Base-by-base conservation (phyloP, 2,797 vertebrate species). In the Huso huso region DNA sequence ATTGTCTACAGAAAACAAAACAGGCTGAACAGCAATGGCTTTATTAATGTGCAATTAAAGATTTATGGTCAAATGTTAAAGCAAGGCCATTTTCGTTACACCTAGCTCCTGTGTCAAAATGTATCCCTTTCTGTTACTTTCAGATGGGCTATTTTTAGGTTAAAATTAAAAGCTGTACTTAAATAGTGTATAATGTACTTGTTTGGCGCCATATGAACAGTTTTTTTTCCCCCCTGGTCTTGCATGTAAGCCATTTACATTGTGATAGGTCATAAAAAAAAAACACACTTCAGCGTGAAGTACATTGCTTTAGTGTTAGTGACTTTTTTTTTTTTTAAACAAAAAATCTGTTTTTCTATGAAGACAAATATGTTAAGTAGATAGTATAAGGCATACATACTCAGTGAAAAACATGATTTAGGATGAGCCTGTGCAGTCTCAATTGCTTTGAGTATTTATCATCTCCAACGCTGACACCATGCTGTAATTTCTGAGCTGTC, bases 391-490 rank as follows among this genome's bases (percentile, higher is more conserved):
- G 48, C 37, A 9, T 48, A 11, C n/a, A 57, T 12, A 13, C 7
- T 1, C 4, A 6, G 13, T 7, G 50, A 55, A 48, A 57, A 11
- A 52, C 12, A 51, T 64, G 69, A 55, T 65, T 64, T 67, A 49
- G 23, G 49, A 64, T 15, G 51, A 62, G 65, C 51, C 51, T 37
- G 13, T 13, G 12, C 11, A 61, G 51, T 55, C 23, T 1, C n/a
- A 53, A 49, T 62, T 48, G 55, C 61, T 9, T 13, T 50, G 48
- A 60, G 53, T 52, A 63, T 72, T 71, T 68, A 70, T 70, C 64
- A 67, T 59, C 66, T 23, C 12, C 48, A 70, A 64, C 64, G 10
- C 58, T 68, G 58, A 48, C 65, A 58, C 13, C 6, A 5, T 15
- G 64, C 55, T 51, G 49, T 64, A 15, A 51, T 61, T 50, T 64